phyloP scores from a whole-genome alignment of 2,797 vertebrate genomes.

The Paguma larvata region DNA sequence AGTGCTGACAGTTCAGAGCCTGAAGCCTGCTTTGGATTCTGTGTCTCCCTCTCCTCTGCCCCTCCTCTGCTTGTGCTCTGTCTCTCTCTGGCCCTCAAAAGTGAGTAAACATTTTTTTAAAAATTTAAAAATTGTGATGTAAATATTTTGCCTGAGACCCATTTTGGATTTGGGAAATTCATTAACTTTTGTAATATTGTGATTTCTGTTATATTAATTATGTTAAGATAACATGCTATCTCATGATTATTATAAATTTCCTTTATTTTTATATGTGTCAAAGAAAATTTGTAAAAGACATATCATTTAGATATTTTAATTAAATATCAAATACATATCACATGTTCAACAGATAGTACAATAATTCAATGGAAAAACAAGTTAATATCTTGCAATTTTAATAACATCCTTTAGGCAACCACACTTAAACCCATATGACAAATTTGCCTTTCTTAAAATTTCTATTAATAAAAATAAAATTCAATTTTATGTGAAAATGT shows the following conservation, averaged over 20 bases:
- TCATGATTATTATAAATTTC: background rate
- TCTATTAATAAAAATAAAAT: background rate
- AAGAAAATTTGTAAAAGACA: background rate
- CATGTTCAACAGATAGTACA: background rate
- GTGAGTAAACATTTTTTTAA: no score
- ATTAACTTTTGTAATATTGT: background rate
- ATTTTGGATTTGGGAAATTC: background rate
- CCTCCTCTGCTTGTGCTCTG: no score
- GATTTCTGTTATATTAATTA: background rate
- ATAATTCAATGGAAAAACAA: background rate
- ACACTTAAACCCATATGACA: background rate
- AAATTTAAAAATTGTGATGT: background rate
- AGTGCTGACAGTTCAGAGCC: no score
- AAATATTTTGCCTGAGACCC: conserved; percentile 59
- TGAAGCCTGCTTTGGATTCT: no score
- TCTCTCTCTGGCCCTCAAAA: no score
- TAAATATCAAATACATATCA: background rate
- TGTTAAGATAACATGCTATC: background rate
- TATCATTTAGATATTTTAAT: background rate
- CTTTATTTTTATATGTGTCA: background rate
- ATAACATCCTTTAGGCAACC: background rate
- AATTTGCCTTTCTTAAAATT: background rate
- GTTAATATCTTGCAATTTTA: background rate
- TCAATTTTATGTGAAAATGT: background rate
- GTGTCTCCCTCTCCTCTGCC: no score